Conservation (phyloP, 2,797 vertebrate genomes). For the Coreius guichenoti region DNA sequence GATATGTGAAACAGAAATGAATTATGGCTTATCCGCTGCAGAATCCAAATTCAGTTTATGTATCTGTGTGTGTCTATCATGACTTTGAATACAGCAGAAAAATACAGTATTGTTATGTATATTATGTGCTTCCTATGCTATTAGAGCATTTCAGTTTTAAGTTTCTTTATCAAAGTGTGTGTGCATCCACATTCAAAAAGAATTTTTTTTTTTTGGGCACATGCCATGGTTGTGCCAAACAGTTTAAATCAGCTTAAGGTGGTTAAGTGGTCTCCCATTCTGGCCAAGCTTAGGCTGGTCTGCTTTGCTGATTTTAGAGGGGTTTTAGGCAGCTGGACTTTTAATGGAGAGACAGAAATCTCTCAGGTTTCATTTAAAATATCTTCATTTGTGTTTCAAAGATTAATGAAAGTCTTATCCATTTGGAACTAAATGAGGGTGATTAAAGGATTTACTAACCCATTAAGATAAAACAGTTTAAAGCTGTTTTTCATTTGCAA, state of each 20-base stretch:
- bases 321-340: neutral
- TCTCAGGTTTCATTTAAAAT: neutral
- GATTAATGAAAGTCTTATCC: neutral
- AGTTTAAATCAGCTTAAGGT: neutral
- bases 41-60: conserved; percentile 34
- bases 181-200: neutral
- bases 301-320: neutral
- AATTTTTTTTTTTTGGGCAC: no score
- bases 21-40: conserved; percentile 26
- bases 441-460: no score
- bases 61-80: neutral
- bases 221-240: neutral
- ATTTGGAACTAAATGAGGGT: no score
- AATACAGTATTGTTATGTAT: neutral
- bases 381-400: neutral
- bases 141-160: neutral
- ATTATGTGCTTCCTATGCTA: neutral
- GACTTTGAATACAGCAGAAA: conserved; percentile 1
- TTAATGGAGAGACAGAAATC: neutral
- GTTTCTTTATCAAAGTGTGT: neutral
- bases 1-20: conserved; percentile 34
- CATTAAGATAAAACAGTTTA: neutral
- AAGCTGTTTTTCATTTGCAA: neutral
- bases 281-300: neutral
- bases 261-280: neutral